phyloP scores from a whole-genome alignment of 2,797 vertebrate species.

The Microctenopoma stevenorrisi region DNA sequence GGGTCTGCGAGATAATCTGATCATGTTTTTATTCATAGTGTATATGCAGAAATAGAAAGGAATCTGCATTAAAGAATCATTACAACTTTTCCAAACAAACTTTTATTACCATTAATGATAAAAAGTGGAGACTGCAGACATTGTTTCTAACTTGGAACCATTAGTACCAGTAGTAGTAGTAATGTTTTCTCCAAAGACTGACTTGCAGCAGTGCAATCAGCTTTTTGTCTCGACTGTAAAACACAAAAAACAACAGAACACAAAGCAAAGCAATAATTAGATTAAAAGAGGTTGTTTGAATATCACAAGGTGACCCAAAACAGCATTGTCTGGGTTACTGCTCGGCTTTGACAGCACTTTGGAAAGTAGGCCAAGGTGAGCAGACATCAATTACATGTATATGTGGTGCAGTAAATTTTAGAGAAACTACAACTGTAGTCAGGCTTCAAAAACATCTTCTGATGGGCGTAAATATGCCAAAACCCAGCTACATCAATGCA shows the following conservation, averaged over 20 bases:
- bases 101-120: conserved; percentile 2
- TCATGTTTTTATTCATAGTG: too few species aligned
- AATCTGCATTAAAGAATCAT: too few species aligned
- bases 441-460: conserved; percentile 53
- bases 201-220: conserved; percentile 24
- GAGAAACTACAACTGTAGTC: conserved; percentile 42
- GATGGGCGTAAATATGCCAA: conserved; percentile 56
- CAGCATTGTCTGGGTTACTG: conserved; percentile 48
- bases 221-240: conserved; percentile 24
- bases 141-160: conserved; percentile 24
- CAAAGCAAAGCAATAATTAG: conserved; percentile 7
- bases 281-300: conserved; percentile 9
- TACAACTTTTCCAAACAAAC: too few species aligned
- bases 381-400: conserved; percentile 10
- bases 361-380: conserved; percentile 64
- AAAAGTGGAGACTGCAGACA: not conserved
- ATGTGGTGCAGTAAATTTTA: conserved; percentile 8
- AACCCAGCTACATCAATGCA: conserved; percentile 40
- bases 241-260: conserved; percentile 7
- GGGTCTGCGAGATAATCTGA: too few species aligned
- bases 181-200: conserved; percentile 3
- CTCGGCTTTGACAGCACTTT: conserved; percentile 63
- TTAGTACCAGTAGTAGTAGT: too few species aligned
- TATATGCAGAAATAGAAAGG: too few species aligned
- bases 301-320: conserved; percentile 32